Evolutionary conservation across 2,888 invertebrate genomes (phyloP).

Genomic region (Heliconius sara): DNA sequence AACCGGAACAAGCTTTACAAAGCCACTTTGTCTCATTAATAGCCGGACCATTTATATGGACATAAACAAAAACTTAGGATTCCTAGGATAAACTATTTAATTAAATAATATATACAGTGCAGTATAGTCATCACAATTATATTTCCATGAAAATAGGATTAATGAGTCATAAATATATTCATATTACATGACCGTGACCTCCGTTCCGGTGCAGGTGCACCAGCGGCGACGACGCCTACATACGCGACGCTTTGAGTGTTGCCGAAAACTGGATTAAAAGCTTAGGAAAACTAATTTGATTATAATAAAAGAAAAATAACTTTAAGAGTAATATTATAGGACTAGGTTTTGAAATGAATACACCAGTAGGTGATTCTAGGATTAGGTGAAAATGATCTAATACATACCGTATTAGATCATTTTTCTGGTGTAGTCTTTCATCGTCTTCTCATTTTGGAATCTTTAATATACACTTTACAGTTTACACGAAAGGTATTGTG

Average conservation of each 20-base stretch:
- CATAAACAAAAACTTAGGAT: not conserved
- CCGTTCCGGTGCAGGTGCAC: constrained; percentile 42
- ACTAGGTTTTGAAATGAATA: not conserved
- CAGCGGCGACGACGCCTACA: constrained; percentile 24
- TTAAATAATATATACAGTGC: not conserved
- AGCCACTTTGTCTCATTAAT: no score
- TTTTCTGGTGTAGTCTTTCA: no score
- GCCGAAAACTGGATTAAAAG: constrained; percentile 5
- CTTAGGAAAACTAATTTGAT: not conserved
- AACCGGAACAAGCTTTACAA: no score
- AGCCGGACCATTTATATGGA: no score
- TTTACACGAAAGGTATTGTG: no score
- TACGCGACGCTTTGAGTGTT: not conserved
- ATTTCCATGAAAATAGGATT: not conserved
- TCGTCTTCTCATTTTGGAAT: no score
- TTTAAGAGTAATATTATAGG: not conserved
- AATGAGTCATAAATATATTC: constrained; percentile 12
- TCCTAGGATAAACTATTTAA: not conserved
- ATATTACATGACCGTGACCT: constrained; percentile 42
- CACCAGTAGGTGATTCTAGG: not conserved
- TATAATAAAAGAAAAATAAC: not conserved
- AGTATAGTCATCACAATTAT: not conserved
- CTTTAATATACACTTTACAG: no score
- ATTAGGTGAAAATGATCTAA: no score
- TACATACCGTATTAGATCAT: no score